These are phyloP conservation scores for Callosobruchus maculatus DNA, from an alignment of 2,888 invertebrate genomes.

Conservation along the genomic window DNA sequence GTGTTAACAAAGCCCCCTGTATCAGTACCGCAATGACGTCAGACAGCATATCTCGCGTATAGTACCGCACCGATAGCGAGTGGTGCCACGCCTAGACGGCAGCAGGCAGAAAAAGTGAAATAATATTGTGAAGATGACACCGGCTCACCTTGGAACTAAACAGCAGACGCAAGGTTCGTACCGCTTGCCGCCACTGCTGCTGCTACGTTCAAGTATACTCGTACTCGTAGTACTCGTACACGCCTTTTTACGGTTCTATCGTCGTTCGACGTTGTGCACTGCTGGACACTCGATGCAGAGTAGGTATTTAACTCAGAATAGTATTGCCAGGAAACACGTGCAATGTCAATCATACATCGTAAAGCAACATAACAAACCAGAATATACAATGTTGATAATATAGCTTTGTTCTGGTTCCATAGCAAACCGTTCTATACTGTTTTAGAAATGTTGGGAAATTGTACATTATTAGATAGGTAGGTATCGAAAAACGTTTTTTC, in stretches of 20 bases:
- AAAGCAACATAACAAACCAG: too few species aligned
- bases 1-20: not conserved
- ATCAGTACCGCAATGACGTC: not conserved
- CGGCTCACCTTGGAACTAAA: conserved; percentile 30
- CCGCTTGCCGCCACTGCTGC: not conserved
- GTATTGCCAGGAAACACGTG: too few species aligned
- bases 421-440: too few species aligned
- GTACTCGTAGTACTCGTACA: not conserved
- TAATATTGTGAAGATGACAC: conserved; percentile 34
- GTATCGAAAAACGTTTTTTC: too few species aligned
- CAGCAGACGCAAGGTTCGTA: not conserved
- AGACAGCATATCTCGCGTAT: not conserved
- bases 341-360: too few species aligned
- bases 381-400: too few species aligned
- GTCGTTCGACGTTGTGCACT: not conserved
- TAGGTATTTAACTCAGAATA: too few species aligned
- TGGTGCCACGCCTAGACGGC: conserved; percentile 15
- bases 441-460: too few species aligned
- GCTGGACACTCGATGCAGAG: not conserved
- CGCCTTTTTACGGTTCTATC: not conserved
- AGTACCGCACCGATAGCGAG: not conserved
- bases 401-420: too few species aligned
- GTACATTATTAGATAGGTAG: too few species aligned
- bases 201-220: not conserved
- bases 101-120: conserved; percentile 18